Evolutionary conservation across 1,140 invertebrate species (phyloP), one percentile per base, ranked within the genome.

Genomic region (Drosophila kurseongensis): DNA sequence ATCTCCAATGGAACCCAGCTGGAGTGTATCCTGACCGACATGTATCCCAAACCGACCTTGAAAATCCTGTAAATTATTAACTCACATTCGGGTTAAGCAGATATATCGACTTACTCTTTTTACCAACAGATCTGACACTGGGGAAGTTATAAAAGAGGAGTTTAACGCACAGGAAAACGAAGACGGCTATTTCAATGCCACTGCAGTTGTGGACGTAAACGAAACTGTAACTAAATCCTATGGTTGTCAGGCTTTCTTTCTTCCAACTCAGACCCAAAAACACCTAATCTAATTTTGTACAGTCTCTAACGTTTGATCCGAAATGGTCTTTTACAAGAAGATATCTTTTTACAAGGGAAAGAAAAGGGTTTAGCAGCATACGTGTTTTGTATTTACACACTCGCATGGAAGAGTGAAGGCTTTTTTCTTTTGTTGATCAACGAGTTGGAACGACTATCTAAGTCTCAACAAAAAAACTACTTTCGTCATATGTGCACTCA

Each of bases 381-480:
- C 6, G 63, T 29, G 16, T 50, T 18, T 67, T 67, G 18, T 63
- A 63, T 51, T 63, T 41, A 35, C 44, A 67, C 32, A 62, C 13
- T 27, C 13, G 23, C 36, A 50, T 63, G 36, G 44, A 62, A 42
- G 36, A 42, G 27, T 42, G 63, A 63, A 67, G 63, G 36, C 44
- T 36, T 35, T 63, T 63, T 65, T 68, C 65, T 51, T 68, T 50
- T 51, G 45, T 51, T 65, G 52, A 65, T 29, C 65, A 68, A 29
- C 65, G 47, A 44, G 4, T 52, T 65, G 65, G 65, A 68, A 68
- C 65, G 59, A 36, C 18, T 29, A 36, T 10, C 16, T 14, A 6
- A 42, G 59, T 7, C 47, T 51, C 38, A 29, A 36, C n/a, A 41
- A 50, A 44, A 36, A 42, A 59, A 65, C 14, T 23, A 32, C 41